Conservation (phyloP, 2,888 invertebrate species). For the Athrips mouffetella region DNA sequence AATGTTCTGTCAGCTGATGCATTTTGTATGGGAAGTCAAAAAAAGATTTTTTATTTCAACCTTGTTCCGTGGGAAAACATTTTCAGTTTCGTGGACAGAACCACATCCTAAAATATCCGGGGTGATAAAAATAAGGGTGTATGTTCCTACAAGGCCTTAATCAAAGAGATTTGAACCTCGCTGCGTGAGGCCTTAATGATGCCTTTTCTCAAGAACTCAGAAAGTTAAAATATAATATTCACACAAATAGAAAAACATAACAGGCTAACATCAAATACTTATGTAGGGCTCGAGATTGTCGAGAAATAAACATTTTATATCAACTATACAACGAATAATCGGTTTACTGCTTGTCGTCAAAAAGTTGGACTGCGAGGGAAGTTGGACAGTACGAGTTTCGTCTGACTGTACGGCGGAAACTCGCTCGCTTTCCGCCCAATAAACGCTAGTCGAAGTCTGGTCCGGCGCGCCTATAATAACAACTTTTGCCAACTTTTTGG, state of each 20-base stretch:
- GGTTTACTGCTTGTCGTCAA: constrained; percentile 30
- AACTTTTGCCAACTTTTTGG: constrained; percentile 48
- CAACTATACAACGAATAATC: constrained; percentile 23
- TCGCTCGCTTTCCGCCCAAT: constrained; percentile 50
- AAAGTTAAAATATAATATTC: constrained; percentile 67
- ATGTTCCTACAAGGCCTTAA: too few relatives aligned
- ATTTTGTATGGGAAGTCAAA: too few relatives aligned
- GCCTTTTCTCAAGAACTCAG: constrained; percentile 64
- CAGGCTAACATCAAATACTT: background rate
- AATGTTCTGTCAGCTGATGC: too few relatives aligned
- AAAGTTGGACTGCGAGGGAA: constrained; percentile 38
- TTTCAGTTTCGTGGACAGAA: too few relatives aligned
- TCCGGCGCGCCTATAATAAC: constrained; percentile 39
- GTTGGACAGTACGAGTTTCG: constrained; percentile 37
- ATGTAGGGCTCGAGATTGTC: too few relatives aligned
- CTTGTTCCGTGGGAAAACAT: too few relatives aligned
- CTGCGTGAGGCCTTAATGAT: constrained; percentile 38
- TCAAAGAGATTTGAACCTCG: too few relatives aligned
- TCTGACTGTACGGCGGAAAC: constrained; percentile 26
- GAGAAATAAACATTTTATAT: background rate
- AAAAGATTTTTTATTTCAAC: too few relatives aligned
- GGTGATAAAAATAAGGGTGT: too few relatives aligned
- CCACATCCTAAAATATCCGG: too few relatives aligned
- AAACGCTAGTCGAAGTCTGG: constrained; percentile 34
- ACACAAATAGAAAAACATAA: background rate